phyloP scores from a whole-genome alignment of 2,888 invertebrate genomes.

The Sphaerophoria taeniata region DNA sequence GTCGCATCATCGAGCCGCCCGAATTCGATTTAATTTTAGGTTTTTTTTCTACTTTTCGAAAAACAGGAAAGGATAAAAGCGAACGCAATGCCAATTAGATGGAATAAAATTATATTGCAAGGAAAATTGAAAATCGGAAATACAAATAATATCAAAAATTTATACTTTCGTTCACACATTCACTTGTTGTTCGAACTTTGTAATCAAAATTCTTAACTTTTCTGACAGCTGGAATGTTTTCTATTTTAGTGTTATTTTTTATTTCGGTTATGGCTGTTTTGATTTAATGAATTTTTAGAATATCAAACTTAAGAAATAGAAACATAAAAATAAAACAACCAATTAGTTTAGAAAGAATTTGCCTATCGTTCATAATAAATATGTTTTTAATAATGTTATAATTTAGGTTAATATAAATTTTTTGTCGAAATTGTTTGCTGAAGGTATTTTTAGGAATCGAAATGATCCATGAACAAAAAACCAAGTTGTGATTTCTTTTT shows the following conservation, averaged over 20 bases:
- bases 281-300: background rate
- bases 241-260: no score
- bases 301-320: background rate
- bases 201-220: slow-evolving; percentile 8
- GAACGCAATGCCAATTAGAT: slow-evolving; percentile 42
- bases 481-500: slow-evolving; percentile 12
- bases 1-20: slow-evolving; percentile 33
- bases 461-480: slow-evolving; percentile 22
- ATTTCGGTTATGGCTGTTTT: background rate
- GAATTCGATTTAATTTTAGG: slow-evolving; percentile 12
- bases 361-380: slow-evolving; percentile 24
- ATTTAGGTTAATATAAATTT: slow-evolving; percentile 35
- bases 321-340: slow-evolving; percentile 7
- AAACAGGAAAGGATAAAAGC: slow-evolving; percentile 17
- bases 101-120: slow-evolving; percentile 30
- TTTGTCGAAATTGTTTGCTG: slow-evolving; percentile 10
- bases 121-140: slow-evolving; percentile 42
- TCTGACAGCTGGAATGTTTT: slow-evolving; percentile 39
- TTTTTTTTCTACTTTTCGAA: background rate
- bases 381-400: slow-evolving; percentile 47
- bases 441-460: slow-evolving; percentile 13
- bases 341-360: slow-evolving; percentile 26
- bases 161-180: slow-evolving; percentile 5
- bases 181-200: slow-evolving; percentile 56
- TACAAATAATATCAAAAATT: background rate